Evolutionary conservation across 30 jellyfish, hydroid and myxozoan species (phyloP).

Genomic region (Pelagia noctiluca): DNA sequence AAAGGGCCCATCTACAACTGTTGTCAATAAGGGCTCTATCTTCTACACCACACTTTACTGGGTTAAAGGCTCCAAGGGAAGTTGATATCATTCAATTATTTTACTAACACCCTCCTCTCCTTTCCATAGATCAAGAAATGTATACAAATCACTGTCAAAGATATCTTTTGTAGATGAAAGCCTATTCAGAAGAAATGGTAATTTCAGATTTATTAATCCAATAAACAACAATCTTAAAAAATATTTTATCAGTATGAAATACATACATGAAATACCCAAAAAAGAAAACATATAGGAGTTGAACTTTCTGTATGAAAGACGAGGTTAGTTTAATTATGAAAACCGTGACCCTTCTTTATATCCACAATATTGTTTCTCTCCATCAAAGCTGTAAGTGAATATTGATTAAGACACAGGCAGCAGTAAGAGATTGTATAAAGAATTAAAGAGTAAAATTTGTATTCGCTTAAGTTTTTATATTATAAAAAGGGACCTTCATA

Average conservation of each 20-base stretch:
- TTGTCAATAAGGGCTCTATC: background rate
- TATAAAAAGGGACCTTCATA: no score
- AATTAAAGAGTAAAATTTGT: no score
- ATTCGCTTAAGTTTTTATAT: no score
- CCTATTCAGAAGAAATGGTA: constrained; percentile 44
- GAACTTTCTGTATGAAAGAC: background rate
- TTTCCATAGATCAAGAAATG: constrained; percentile 41
- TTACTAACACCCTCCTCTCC: background rate
- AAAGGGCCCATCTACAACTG: background rate
- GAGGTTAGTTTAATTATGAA: no score
- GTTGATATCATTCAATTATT: background rate
- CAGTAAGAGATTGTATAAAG: no score
- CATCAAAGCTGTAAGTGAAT: no score
- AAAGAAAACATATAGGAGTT: background rate
- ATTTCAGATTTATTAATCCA: background rate
- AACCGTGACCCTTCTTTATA: no score
- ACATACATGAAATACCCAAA: background rate
- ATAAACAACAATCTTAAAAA: background rate
- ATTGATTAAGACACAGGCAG: no score
- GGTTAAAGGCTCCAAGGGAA: background rate
- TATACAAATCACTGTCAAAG: constrained; percentile 32
- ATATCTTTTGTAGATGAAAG: constrained; percentile 43
- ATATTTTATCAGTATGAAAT: background rate
- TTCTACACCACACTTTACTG: background rate
- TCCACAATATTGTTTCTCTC: no score